phyloP scores from a whole-genome alignment of 2,888 invertebrate species.

The Entomobrya proxima region DNA sequence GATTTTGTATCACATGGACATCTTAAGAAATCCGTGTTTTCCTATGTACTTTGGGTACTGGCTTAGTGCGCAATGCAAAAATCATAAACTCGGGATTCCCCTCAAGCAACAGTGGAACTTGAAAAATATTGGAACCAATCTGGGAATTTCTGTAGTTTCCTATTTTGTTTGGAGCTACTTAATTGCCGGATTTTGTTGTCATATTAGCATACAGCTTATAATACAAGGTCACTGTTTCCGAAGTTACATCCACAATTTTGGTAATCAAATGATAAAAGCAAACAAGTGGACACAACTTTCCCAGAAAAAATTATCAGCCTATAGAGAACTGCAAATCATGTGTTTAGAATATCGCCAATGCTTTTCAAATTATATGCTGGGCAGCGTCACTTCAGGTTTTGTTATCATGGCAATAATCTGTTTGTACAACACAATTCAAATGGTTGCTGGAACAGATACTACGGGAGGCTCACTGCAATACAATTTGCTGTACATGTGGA shows the following conservation, averaged over 20 bases:
- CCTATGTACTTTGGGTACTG: slow-evolving; percentile 33
- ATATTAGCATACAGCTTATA: not conserved
- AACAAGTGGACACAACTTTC: not conserved
- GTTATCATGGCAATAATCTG: not conserved
- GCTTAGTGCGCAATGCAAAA: not conserved
- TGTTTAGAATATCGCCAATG: not conserved
- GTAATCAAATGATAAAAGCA: not conserved
- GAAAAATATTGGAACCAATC: not conserved
- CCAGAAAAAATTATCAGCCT: not conserved
- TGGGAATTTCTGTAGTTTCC: not conserved
- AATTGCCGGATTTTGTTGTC: not conserved
- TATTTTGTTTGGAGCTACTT: slow-evolving; percentile 11
- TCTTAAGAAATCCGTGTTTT: slow-evolving; percentile 36
- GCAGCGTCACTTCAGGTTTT: not conserved
- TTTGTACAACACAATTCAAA: not conserved
- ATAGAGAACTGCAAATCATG: slow-evolving; percentile 13
- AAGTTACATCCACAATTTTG: not conserved
- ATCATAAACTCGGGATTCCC: not conserved
- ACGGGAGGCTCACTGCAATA: not conserved
- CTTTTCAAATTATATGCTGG: not conserved
- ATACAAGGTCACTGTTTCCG: not conserved
- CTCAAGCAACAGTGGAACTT: not conserved
- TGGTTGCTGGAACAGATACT: not conserved
- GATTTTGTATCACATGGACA: slow-evolving; percentile 15
- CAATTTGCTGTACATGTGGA: not conserved